Conservation (phyloP, 2,888 invertebrate genomes). For the Leptinotarsa juncta region DNA sequence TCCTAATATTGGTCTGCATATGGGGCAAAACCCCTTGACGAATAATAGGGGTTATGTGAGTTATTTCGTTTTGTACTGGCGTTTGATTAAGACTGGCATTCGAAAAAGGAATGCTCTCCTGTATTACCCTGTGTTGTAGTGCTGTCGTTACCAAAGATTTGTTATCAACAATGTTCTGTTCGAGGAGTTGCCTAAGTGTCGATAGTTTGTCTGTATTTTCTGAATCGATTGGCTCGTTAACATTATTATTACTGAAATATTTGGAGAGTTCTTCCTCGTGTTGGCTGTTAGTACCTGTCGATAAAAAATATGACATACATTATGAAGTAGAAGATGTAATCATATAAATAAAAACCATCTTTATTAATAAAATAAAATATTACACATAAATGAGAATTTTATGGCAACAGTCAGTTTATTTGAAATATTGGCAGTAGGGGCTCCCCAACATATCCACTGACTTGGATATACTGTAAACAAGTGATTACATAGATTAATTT, state of each 20-base stretch:
- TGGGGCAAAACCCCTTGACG: conserved; percentile 36
- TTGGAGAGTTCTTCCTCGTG: conserved; percentile 87
- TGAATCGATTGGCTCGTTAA: conserved; percentile 47
- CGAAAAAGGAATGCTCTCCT: conserved; percentile 29
- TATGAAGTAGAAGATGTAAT: not conserved
- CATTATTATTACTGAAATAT: conserved; percentile 76
- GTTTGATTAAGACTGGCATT: conserved; percentile 32
- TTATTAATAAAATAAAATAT: too few relatives aligned
- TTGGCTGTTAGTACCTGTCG: conserved; percentile 75
- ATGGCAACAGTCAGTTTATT: too few relatives aligned
- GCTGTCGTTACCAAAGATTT: conserved; percentile 43
- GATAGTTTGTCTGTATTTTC: conserved; percentile 72
- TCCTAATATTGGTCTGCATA: conserved; percentile 52
- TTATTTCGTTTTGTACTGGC: conserved; percentile 33
- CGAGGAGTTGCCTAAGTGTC: conserved; percentile 78
- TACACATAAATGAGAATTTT: too few relatives aligned
- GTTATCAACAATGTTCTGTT: conserved; percentile 60
- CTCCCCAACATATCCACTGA: too few relatives aligned
- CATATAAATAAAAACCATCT: not conserved
- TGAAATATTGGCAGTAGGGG: too few relatives aligned
- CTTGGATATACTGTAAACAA: too few relatives aligned
- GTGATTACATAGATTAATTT: too few relatives aligned
- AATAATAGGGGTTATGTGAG: conserved; percentile 36
- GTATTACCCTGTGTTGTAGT: conserved; percentile 30
- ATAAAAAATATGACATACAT: not conserved